Evolutionary conservation across 1,140 invertebrate genomes (phyloP), one percentile per base, ranked within the genome.

Genomic region (Hycleus cichorii): DNA sequence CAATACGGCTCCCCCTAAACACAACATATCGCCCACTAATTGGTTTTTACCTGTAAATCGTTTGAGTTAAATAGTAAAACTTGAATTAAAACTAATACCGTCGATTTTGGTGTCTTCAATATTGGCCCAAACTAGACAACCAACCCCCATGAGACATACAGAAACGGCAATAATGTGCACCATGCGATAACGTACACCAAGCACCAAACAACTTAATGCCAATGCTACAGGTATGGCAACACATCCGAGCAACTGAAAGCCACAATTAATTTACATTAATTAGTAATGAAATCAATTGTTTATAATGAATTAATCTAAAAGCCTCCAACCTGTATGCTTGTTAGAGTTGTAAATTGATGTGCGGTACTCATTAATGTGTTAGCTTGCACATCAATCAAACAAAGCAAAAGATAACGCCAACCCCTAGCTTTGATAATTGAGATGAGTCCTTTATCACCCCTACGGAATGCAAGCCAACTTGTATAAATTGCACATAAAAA

Each of bases 151-250:
- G 0, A 95, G 75, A 59, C 89, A 91, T 26, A 92, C 75, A 7
- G 83, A 85, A 4, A 92, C 88, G 2, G 90, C 91, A 4, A 89
- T 77, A 38, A 92, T 86, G 72, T 94, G 90, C 1, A 85, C 83
- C 77, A 79, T 85, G 69, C 79, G 81, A 71, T 85, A 93, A 69
- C 76, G 81, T 59, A 81, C 86, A 57, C 83, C 84, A 62, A 83
- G 81, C 70, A 81, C 84, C 65, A 80, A 75, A 79, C 78, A 90
- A 9, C 86, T 89, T 32, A 90, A 75, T 6, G 85, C 80, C 60
- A 94, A 71, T 3, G 91, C 89, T 12, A 87, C 87, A 1, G 90
- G 89, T 59, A 94, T 90, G 12, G 89, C 88, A 57, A 90, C 90
- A 74, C 91, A 93, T 67, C 92, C 88, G 59, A 95, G 75, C 64